A percentile compares a stretch with the other conserved stretches of the same genome.
These are phyloP conservation scores for Hypsopygia costalis DNA, from an alignment of 2,888 invertebrate species.

Conservation along the genomic window DNA sequence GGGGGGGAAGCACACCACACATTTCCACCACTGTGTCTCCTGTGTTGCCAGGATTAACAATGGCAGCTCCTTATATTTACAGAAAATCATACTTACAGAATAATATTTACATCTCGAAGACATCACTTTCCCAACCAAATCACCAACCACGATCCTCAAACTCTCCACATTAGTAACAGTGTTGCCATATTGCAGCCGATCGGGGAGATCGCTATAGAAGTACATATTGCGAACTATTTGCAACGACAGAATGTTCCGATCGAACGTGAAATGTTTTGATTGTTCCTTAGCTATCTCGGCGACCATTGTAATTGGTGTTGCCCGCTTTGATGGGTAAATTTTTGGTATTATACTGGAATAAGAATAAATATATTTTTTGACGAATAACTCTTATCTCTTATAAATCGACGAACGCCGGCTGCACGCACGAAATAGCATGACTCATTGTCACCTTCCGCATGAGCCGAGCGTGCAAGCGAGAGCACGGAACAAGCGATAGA, in stretches of 20 bases:
- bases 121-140: constrained; percentile 65
- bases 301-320: constrained; percentile 47
- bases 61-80: too few species aligned
- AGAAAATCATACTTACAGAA: constrained; percentile 76
- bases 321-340: constrained; percentile 40
- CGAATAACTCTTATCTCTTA: too few species aligned
- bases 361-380: background rate
- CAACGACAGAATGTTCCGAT: constrained; percentile 36
- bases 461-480: too few species aligned
- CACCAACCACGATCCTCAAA: constrained; percentile 41
- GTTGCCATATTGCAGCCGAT: constrained; percentile 37
- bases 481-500: too few species aligned
- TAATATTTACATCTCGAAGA: constrained; percentile 84
- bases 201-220: constrained; percentile 60
- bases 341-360: constrained; percentile 53
- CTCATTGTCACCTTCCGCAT: too few species aligned
- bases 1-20: too few species aligned
- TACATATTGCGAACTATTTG: constrained; percentile 55
- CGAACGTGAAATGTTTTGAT: constrained; percentile 43
- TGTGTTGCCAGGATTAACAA: too few species aligned
- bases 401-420: too few species aligned
- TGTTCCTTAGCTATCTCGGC: constrained; percentile 44
- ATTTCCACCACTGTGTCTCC: too few species aligned
- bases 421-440: too few species aligned
- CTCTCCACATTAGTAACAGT: constrained; percentile 23